These are phyloP conservation scores for Ctenopoma kingsleyae DNA, from an alignment of 2,797 vertebrate species.

Conservation along the genomic window DNA sequence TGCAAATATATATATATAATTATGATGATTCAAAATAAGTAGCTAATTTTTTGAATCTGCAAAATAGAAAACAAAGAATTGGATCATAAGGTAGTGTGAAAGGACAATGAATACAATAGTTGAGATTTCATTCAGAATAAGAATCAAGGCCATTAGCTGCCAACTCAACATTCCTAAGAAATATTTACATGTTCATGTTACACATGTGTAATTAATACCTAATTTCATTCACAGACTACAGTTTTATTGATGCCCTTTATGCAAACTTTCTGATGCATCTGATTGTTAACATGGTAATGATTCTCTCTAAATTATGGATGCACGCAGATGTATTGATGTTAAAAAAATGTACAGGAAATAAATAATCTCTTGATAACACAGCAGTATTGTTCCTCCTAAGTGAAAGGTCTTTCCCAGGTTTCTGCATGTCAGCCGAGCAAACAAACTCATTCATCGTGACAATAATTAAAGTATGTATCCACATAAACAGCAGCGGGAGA, in stretches of 20 bases:
- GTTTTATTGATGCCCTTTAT: slow-evolving; percentile 11
- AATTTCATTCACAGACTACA: neutral
- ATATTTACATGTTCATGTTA: slow-evolving; percentile 32
- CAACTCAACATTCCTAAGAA: slow-evolving; percentile 11
- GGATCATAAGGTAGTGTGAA: neutral
- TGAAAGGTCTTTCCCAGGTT: slow-evolving; percentile 51
- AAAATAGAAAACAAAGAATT: neutral
- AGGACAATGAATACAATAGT: slow-evolving; percentile 8
- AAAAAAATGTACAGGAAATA: slow-evolving; percentile 43
- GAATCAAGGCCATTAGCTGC: slow-evolving; percentile 15
- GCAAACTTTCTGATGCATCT: slow-evolving; percentile 8
- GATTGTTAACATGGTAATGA: neutral
- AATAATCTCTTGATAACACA: slow-evolving; percentile 53
- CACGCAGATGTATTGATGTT: neutral
- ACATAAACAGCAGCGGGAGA: slow-evolving; percentile 26
- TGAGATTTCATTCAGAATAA: slow-evolving; percentile 3
- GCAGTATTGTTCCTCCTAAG: slow-evolving; percentile 55
- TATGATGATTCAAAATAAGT: neutral
- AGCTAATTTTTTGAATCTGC: neutral
- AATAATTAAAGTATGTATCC: slow-evolving; percentile 50
- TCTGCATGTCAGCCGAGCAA: slow-evolving; percentile 42
- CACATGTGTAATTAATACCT: slow-evolving; percentile 30
- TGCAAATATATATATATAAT: neutral
- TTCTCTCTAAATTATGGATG: slow-evolving; percentile 28
- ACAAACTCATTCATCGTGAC: slow-evolving; percentile 44